Evolutionary conservation across 37 sponge, comb jelly and placozoan species (phyloP), one percentile per base, ranked within the genome.

Genomic region (Cliona cf. orientalis): DNA sequence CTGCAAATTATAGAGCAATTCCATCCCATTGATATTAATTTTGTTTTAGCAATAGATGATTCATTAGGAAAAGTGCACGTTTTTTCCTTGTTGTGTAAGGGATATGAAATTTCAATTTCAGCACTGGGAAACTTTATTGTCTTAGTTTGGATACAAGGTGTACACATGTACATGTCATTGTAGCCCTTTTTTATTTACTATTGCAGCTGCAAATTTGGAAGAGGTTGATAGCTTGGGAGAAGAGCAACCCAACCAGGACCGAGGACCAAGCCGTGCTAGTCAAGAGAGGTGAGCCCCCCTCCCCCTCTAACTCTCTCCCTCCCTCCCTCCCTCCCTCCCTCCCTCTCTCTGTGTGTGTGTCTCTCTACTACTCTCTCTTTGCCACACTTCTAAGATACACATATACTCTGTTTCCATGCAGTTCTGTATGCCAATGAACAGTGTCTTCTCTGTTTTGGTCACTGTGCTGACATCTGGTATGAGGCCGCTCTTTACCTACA

Each of bases 381-480:
- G n/a, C n/a, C n/a, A n/a, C n/a, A n/a, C n/a, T n/a, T 26, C 2
- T 38, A n/a, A 71, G 61, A 12, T 83, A 7, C 49, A 26, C 33
- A 32, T n/a, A 6, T 23, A 6, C 7, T 68, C 11, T 12, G 41
- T 38, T 36, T 36, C 69, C 12, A 43, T 74, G 42, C 75, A 96
- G 97, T 96, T 14, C 79, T 87, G 42, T 96, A 93, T 81, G 91
- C 94, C 22, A 90, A 91, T 55, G 87, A 93, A 45, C 99, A 98
- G 79, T 95, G 94, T 74, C 88, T 98, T 33, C 75, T 93, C 37
- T 81, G 81, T 42, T 95, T 91, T 78, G 91, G 94, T 2, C 87
- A 89, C 53, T 92, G 95, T 75, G 77, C 99, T 70, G 92, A 93
- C 44, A 78, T 98, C 61, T 98, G 99, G 99, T 95, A 87, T 75